Conservation (phyloP, 2,113 vertebrate species). For the Ranitomeya imitator region DNA sequence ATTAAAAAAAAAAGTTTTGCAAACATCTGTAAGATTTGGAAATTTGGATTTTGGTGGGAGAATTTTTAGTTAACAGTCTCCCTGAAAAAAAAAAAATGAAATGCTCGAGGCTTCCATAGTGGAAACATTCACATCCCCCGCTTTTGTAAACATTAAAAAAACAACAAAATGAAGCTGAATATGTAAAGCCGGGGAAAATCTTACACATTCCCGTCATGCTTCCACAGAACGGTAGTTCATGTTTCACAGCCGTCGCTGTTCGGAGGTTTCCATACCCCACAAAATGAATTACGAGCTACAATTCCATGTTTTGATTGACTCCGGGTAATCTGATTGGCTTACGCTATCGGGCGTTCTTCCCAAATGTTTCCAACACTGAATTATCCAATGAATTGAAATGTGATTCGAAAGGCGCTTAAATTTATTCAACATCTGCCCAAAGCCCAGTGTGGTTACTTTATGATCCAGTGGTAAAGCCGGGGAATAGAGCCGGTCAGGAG, state of each 20-base stretch:
- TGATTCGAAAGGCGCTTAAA: conserved; percentile 18
- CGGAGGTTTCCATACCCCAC: neutral
- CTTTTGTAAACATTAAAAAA: conserved; percentile 8
- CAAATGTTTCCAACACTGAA: conserved; percentile 27
- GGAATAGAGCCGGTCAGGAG: neutral
- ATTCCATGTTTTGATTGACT: conserved; percentile 50
- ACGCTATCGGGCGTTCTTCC: conserved; percentile 16
- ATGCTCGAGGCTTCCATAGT: neutral
- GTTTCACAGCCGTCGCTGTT: conserved; percentile 11
- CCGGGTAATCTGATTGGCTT: conserved; percentile 48
- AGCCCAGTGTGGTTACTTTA: neutral
- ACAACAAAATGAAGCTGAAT: conserved; percentile 6
- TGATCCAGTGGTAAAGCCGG: neutral
- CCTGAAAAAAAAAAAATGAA: neutral
- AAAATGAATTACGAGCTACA: conserved; percentile 37
- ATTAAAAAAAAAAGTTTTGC: no score
- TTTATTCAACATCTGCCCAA: conserved; percentile 25
- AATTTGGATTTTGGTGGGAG: neutral
- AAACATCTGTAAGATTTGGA: no score
- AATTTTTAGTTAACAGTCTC: neutral
- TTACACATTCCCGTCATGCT: conserved; percentile 26
- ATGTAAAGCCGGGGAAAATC: conserved; percentile 13
- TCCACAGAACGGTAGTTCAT: conserved; percentile 33
- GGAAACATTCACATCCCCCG: neutral
- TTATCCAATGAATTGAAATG: conserved; percentile 33